Base-by-base conservation (phyloP, 2,888 invertebrate species). In the Charanyca ferruginea region DNA sequence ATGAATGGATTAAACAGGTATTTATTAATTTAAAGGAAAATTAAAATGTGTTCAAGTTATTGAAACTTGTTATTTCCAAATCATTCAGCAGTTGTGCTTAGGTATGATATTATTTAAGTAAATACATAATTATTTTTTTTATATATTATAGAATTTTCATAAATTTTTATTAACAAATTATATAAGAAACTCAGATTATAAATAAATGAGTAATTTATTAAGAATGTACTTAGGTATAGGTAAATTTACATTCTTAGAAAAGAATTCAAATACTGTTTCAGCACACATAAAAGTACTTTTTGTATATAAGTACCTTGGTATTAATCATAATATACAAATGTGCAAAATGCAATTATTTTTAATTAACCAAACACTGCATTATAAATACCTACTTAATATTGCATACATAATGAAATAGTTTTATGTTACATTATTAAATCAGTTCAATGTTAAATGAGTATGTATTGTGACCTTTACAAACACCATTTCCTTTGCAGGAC, bases 401-500 rank as follows among this genome's bases (percentile, higher is more conserved):
- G 38, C 38, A 38, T 38, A 38, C 9, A 9, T 38, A 38, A 16
- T 28, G 28, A 16, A 13, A 38, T 13, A 2, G 38, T 38, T 3
- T 38, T 16, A 38, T 16, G 16, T 16, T 0, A 20, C 18, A 9
- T 6, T 44, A 38, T 18, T 52, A n/a, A 28, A 45, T 70, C 51
- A 6, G 22, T 51, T 41, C 55, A 55, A 71, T 71, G 64, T 68
- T 32, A 38, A 38, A 51, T 8, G 11, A 61, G 9, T 48, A 16
- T 13, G 38, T 38, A 16, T 32, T 9, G 16, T 66, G 69, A 63
- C 64, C 51, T 71, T 66, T 8, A 42, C 13, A 64, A 32, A 28
- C 1, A 7, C 13, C 42, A 52, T 35, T 22, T 70, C 64, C 69
- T 64, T 45, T 64, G 8, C 13, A 44, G 22, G 49, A 41, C 35